Percentiles rank a stretch among this genome's conserved stretches.
phyloP scores from a whole-genome alignment of 2,113 vertebrate genomes.

The Sylvietta virens region DNA sequence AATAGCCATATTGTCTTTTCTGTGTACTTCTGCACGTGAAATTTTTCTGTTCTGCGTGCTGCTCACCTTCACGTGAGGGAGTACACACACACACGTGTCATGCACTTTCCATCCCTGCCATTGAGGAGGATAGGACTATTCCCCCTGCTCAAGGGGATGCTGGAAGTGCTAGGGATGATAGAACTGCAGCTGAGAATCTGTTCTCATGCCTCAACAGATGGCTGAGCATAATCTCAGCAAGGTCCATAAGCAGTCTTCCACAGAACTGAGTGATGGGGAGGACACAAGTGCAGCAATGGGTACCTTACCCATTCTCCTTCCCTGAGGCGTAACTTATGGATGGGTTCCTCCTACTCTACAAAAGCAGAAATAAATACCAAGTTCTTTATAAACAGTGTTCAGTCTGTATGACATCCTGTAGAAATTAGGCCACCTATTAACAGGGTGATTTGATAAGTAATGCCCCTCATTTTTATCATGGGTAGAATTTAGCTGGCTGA shows the following conservation, averaged over 20 bases:
- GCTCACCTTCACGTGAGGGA: neutral
- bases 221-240: neutral
- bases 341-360: neutral
- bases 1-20: neutral
- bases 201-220: neutral
- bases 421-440: neutral
- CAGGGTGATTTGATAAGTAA: neutral
- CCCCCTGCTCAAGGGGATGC: rapidly evolving
- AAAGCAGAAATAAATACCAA: neutral
- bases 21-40: neutral
- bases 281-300: neutral
- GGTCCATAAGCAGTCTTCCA: neutral
- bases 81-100: rapidly evolving
- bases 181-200: neutral
- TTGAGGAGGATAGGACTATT: neutral
- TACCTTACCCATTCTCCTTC: neutral
- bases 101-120: rapidly evolving
- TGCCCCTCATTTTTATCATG: neutral
- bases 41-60: neutral
- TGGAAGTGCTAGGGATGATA: neutral
- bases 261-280: neutral
- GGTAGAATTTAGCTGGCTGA: neutral
- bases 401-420: neutral
- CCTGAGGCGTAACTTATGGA: neutral
- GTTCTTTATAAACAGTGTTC: neutral